Conservation (phyloP, 64 coral and sea anemone genomes). For the Dendrophyllia cribrosa region DNA sequence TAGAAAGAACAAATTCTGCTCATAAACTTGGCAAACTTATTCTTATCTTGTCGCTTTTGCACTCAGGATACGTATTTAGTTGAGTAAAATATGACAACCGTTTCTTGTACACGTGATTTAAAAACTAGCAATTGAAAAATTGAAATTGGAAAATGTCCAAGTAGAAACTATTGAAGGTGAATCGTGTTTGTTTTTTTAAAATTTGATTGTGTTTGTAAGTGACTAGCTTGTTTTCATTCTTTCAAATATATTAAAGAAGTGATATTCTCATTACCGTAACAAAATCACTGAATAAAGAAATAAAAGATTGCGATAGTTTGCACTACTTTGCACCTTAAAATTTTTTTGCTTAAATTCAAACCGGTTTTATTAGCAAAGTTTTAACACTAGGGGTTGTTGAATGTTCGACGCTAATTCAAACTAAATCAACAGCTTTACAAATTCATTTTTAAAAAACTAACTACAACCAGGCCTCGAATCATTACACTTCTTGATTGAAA, state of each 20-base stretch:
- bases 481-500: background rate
- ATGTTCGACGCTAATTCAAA: background rate
- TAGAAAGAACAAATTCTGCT: too few species aligned
- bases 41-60: too few species aligned
- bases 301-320: too few species aligned
- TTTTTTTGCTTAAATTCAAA: too few species aligned
- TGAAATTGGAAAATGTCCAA: too few species aligned
- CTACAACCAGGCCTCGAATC: background rate
- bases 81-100: too few species aligned
- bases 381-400: background rate
- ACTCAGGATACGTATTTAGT: too few species aligned
- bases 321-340: too few species aligned
- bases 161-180: background rate
- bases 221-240: background rate
- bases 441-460: background rate
- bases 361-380: too few species aligned
- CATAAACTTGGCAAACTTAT: too few species aligned
- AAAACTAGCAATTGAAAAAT: too few species aligned
- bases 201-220: background rate
- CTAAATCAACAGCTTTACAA: background rate
- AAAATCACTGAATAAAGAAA: slow-evolving; percentile 22
- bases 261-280: background rate
- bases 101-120: too few species aligned
- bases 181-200: background rate
- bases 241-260: slow-evolving; percentile 1